Conservation (phyloP, 2,113 vertebrate genomes). For the Phaethornis superciliosus region DNA sequence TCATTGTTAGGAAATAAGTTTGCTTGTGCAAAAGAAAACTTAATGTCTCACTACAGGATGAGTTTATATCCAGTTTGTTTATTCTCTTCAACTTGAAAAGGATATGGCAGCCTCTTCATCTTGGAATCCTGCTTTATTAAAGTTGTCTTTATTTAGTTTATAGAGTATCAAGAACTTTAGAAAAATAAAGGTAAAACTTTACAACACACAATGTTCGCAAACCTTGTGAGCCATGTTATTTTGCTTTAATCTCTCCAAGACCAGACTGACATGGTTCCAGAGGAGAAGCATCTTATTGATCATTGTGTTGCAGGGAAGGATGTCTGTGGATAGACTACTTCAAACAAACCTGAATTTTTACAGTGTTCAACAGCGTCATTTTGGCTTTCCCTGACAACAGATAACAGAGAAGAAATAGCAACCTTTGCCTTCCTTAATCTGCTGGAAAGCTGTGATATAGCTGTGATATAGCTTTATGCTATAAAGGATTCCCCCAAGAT, state of each 20-base stretch:
- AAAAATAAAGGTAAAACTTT: not conserved
- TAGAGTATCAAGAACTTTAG: not conserved
- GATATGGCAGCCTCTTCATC: not conserved
- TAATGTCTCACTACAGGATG: not conserved
- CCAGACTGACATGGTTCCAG: not conserved
- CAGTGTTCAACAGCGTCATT: not conserved
- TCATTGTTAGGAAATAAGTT: not conserved
- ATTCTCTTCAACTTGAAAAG: not conserved
- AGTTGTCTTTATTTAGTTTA: not conserved
- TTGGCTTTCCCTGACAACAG: not conserved
- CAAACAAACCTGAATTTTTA: not conserved
- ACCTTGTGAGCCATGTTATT: not conserved
- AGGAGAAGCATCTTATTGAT: not conserved
- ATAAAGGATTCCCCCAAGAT: not conserved
- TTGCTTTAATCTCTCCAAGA: not conserved
- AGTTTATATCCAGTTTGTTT: not conserved
- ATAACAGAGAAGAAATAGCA: not conserved
- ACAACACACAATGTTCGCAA: not conserved
- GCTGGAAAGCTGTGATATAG: not conserved
- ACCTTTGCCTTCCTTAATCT: not conserved
- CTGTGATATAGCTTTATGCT: not conserved
- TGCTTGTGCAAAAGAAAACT: not conserved
- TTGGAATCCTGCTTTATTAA: not conserved
- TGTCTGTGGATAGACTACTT: not conserved
- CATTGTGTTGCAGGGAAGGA: not conserved